Evolutionary conservation across 53 echinoderm and acorn worm genomes (phyloP), one percentile per base, ranked within the genome.

Genomic region (Astropecten irregularis): DNA sequence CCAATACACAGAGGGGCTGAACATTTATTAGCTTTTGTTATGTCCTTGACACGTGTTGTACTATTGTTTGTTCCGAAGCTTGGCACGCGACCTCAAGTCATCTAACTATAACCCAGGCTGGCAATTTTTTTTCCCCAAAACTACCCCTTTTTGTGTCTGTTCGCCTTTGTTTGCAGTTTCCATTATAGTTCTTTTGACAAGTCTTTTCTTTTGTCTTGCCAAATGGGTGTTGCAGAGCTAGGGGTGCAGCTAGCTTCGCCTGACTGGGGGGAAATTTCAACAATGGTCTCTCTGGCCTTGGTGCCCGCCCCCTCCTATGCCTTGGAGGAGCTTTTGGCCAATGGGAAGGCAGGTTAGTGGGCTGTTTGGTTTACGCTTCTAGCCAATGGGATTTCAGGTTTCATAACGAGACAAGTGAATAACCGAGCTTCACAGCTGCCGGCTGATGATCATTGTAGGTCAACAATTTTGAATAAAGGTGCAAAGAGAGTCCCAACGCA

Each of bases 21-120:
- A 48, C 79, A 47, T 79, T 79, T 79, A 62, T 79, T 79, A 62
- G 61, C 79, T 79, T 79, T 79, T 79, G 79, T 79, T 79, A 60
- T 79, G 79, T 33, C 79, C 61, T 62, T 79, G 79, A 62, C 79
- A 62, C 79, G 79, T 61, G 62, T 46, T 20, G 7, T 23, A 11
- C 26, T 46, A 79, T 79, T 79, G 79, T 79, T 59, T 59, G 59
- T 40, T 59, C 5, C 28, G 31, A 14, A 39, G 40, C 34, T 47
- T 46, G 48, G 79, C 79, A 79, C 79, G 62, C 79, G 79, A 79
- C 79, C 40, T 5, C 32, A 31, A 31, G 79, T 60, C 62, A 62
- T 79, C 79, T 13, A 40, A 46, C 79, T 57, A 25, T 25, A 25
- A 3, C 26, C 20, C 32, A 36, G 34, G n/a, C 56, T 57, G 56